Evolutionary conservation across 1,140 invertebrate species (phyloP), one percentile per base, ranked within the genome.

Genomic region (Drosophila baimaii): DNA sequence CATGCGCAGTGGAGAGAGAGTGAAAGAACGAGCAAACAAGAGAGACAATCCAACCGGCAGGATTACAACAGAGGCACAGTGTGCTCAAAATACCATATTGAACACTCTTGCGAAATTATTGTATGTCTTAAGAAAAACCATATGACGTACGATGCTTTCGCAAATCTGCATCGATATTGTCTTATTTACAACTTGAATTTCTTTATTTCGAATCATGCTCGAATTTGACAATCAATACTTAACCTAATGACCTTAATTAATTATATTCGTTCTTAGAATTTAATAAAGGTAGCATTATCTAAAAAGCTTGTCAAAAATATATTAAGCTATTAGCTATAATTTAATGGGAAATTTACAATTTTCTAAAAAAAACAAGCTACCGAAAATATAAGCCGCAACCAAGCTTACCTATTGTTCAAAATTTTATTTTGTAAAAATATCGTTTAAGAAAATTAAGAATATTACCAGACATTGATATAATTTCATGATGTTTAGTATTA

Each of bases 51-150:
- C 61, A 69, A 56, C 41, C 49, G 64, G 39, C 49, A 46, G 49
- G 31, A 68, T 70, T 70, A 70, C 39, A 70, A 37, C 49, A 55
- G 63, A 23, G 31, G 25, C 10, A 70, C 68, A 56, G 31, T 70
- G 68, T 0, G n/a, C 44, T 25, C 12, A 61, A 23, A 35, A 17
- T 33, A 33, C 7, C 0, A 15, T 9, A 19, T n/a, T n/a, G n/a
- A n/a, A n/a, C n/a, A n/a, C n/a, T n/a, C n/a, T n/a, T n/a, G n/a
- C n/a, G n/a, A n/a, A n/a, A n/a, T n/a, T n/a, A n/a, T n/a, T n/a
- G n/a, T n/a, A n/a, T n/a, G n/a, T n/a, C n/a, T n/a, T n/a, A n/a
- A n/a, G n/a, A n/a, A n/a, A n/a, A n/a, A n/a, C n/a, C n/a, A n/a
- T n/a, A n/a, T n/a, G n/a, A n/a, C n/a, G n/a, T n/a, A n/a, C n/a